phyloP scores from a whole-genome alignment of 2,797 vertebrate genomes.

The Aphelocoma californica region DNA sequence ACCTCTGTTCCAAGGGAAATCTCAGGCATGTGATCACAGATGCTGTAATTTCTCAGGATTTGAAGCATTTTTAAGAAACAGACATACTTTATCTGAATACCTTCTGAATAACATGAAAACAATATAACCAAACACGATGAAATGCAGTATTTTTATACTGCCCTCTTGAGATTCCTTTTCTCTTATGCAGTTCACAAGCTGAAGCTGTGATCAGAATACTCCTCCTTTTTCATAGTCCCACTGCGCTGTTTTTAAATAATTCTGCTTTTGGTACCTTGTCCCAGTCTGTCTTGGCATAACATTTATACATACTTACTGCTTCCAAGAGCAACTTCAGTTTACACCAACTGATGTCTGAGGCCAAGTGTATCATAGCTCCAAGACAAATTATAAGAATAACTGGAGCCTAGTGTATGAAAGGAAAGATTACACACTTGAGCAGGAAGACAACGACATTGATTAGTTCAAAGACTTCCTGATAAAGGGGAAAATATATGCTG shows the following conservation, averaged over 20 bases:
- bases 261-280: slow-evolving; percentile 11
- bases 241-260: not conserved
- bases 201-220: not conserved
- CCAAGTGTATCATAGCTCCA: not conserved
- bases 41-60: not conserved
- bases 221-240: not conserved
- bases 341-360: not conserved
- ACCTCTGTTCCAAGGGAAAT: not conserved
- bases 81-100: not conserved
- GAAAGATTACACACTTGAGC: slow-evolving; percentile 7
- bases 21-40: not conserved
- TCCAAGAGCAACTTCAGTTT: not conserved
- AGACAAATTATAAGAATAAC: not conserved
- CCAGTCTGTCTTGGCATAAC: not conserved
- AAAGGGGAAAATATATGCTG: not conserved
- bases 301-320: not conserved
- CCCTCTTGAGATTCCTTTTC: not conserved
- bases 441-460: not conserved
- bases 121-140: not conserved
- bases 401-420: not conserved
- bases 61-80: not conserved
- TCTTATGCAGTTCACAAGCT: not conserved
- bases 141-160: not conserved
- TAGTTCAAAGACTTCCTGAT: slow-evolving; percentile 15
- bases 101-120: not conserved